A percentile compares a stretch with the other conserved stretches of the same genome.
Evolutionary conservation across 1,140 invertebrate species (phyloP).

Genomic region (Papilio dardanus): DNA sequence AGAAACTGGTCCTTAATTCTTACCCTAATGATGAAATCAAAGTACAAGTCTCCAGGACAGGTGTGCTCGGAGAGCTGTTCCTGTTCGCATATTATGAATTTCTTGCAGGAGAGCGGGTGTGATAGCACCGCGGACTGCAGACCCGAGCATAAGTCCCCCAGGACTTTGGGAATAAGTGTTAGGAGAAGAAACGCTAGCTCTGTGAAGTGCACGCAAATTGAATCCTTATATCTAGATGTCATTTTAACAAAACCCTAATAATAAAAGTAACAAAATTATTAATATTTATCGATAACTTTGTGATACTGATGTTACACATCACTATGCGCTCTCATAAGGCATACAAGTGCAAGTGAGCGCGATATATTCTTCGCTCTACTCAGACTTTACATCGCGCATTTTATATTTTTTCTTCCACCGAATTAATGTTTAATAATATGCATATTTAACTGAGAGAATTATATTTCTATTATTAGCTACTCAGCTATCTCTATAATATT

Average conservation of each 20-base stretch:
- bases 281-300: background rate
- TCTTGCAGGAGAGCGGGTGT: conserved; percentile 21
- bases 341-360: background rate
- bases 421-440: too few relatives aligned
- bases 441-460: too few relatives aligned
- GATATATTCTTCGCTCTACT: background rate
- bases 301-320: background rate
- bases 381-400: background rate
- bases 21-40: conserved; percentile 26
- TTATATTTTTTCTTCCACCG: background rate
- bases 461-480: too few relatives aligned
- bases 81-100: conserved; percentile 17
- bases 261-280: too few relatives aligned
- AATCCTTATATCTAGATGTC: background rate
- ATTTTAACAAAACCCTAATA: too few relatives aligned
- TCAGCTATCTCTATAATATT: background rate
- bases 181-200: conserved; percentile 30
- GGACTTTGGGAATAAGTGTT: conserved; percentile 34
- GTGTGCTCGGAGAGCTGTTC: background rate
- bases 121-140: conserved; percentile 17
- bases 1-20: background rate
- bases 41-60: conserved; percentile 26
- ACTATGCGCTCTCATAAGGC: background rate
- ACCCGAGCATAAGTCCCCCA: conserved; percentile 29
- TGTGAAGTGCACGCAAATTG: background rate